Evolutionary conservation across 2,888 invertebrate genomes (phyloP), one percentile per base, ranked within the genome.

Genomic region (Ochropacha duplaris): DNA sequence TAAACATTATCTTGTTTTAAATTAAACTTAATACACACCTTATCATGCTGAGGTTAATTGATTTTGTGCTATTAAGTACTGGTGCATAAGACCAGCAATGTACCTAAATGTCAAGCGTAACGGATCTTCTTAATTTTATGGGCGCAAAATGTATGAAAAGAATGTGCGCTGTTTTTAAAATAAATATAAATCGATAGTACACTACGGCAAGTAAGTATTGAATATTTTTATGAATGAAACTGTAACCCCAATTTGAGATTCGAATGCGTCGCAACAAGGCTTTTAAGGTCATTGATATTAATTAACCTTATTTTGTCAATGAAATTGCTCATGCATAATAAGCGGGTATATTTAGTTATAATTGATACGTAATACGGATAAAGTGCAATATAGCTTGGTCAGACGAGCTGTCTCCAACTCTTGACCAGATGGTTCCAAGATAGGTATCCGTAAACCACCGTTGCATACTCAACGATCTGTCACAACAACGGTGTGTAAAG

Each of bases 21-120:
- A 81, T 81, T 82, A 81, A 68, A 68, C 59, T 66, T 78, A 77
- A 78, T 77, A 58, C 61, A 55, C 62, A 68, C 72, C 60, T 70
- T 78, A 77, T 72, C 76, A 65, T 63, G 56, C 57, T 57, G 67
- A 66, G 72, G 72, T 71, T 74, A 76, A 71, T 71, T 69, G 65
- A 62, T 64, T 66, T 68, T 68, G 67, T 70, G n/a, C n/a, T n/a
- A n/a, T 75, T 70, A 63, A 57, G 64, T 61, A 59, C 58, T 59
- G 56, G 52, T 54, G 14, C 0, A 14, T 9, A 44, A 44, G 39
- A 8, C 19, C 9, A 8, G 9, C 44, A 16, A 39, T 1, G n/a
- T 31, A 9, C 2, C 34, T 34, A 36, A n/a, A n/a, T 4, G 14
- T 36, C 12, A 31, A 31, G 31, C 12, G 31, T 31, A 31, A 31